Base-by-base conservation (phyloP, 1,140 invertebrate species). In the Pentalonia nigronervosa region DNA sequence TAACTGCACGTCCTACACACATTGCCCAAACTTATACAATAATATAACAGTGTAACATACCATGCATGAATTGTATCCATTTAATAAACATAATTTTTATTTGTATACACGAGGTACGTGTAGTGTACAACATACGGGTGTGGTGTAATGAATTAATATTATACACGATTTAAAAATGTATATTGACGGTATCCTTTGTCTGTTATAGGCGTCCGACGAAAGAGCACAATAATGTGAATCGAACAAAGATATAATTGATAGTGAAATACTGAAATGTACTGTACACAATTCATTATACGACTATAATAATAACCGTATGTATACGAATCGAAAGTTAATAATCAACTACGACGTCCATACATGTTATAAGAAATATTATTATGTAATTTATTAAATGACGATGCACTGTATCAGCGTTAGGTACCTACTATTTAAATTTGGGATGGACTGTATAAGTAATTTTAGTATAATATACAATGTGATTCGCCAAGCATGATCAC, bases 81-180 rank as follows among this genome's bases (percentile, higher is more conserved):
- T 76, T 76, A 76, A 76, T 76, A 17, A 1, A 76, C 14, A 76
- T n/a, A 76, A 76, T 76, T 76, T 76, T n/a, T n/a, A 76, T 76
- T 76, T 76, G n/a, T 67, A 20, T 17, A 76, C 60, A 30, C 30
- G 30, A 76, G 60, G 30, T 76, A 17, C 60, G 60, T n/a, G 60
- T 4, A n/a, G n/a, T 34, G 60, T 76, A 17, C 14, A 76, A n/a
- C 20, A n/a, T 76, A 76, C 60, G 60, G 60, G 60, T 76, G 60
- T 76, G 60, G 60, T 76, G 60, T n/a, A 76, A 76, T 76, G n/a
- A n/a, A 76, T 76, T 76, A n/a, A 76, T n/a, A 76, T 76, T n/a
- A 17, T 76, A 76, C 60, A 76, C 60, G 60, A 76, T n/a, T 76
- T 76, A 76, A n/a, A 76, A 76, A 76, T n/a, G 14, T n/a, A n/a